These are phyloP conservation scores for Philonicus albiceps DNA, from an alignment of 2,888 invertebrate species.

Conservation along the genomic window DNA sequence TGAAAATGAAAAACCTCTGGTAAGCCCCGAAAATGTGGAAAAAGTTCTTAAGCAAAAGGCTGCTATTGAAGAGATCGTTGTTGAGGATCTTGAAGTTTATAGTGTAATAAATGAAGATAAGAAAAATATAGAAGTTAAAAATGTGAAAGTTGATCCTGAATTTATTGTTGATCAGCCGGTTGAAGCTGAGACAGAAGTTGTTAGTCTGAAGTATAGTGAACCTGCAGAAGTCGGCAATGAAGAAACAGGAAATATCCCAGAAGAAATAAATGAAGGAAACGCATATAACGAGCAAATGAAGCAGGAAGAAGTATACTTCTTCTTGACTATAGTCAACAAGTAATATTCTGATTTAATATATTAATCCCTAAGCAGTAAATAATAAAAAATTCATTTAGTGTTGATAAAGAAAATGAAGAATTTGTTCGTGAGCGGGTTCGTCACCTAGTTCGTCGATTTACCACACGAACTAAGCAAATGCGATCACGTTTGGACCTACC, in stretches of 20 bases:
- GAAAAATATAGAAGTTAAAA: conserved; percentile 60
- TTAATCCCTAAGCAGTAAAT: not conserved
- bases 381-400: conserved; percentile 49
- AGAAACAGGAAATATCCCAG: conserved; percentile 50
- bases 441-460: conserved; percentile 69
- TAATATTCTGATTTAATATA: not conserved
- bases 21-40: conserved; percentile 60
- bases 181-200: not conserved
- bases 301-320: not conserved
- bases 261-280: not conserved
- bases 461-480: conserved; percentile 68
- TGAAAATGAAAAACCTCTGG: conserved; percentile 61
- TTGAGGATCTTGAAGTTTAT: not conserved
- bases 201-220: not conserved
- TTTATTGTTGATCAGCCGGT: not conserved
- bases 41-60: conserved; percentile 53
- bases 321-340: not conserved
- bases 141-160: conserved; percentile 41
- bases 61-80: not conserved
- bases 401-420: conserved; percentile 60
- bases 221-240: conserved; percentile 59
- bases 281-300: not conserved
- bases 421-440: conserved; percentile 64
- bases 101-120: conserved; percentile 28
- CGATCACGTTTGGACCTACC: conserved; percentile 69